Evolutionary conservation across 2,888 invertebrate species (phyloP).

Genomic region (Iselma pallidipennis): DNA sequence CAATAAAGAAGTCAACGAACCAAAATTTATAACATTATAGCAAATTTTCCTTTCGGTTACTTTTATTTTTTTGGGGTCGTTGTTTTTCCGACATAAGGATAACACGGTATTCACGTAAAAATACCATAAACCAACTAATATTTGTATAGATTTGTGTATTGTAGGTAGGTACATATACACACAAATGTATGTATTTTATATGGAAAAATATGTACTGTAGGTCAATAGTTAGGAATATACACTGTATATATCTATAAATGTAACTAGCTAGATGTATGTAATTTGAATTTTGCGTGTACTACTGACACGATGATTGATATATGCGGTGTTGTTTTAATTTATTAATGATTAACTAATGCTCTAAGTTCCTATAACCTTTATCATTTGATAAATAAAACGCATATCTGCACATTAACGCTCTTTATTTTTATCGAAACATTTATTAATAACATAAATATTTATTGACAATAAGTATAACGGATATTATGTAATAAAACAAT

Average conservation of each 20-base stretch:
- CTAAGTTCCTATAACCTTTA: constrained; percentile 17
- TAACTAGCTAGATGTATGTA: constrained; percentile 4
- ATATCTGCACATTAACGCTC: constrained; percentile 20
- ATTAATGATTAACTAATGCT: constrained; percentile 25
- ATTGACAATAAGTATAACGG: too few species aligned
- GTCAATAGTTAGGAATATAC: neutral
- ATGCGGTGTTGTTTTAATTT: constrained; percentile 26
- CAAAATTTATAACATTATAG: neutral
- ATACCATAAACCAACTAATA: too few species aligned
- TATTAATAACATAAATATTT: too few species aligned
- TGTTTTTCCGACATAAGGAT: too few species aligned
- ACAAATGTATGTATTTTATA: too few species aligned
- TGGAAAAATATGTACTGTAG: neutral
- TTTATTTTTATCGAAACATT: neutral
- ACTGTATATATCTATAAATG: neutral
- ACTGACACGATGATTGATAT: constrained; percentile 26
- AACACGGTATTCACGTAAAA: too few species aligned
- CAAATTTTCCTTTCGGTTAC: neutral
- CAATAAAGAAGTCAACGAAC: neutral
- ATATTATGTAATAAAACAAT: too few species aligned
- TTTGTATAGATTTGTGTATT: too few species aligned
- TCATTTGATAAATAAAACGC: constrained; percentile 19
- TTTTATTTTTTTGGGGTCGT: too few species aligned
- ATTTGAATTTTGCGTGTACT: constrained; percentile 25
- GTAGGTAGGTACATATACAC: too few species aligned